Conservation (phyloP, 2,113 vertebrate genomes). For the Sprattus sprattus region DNA sequence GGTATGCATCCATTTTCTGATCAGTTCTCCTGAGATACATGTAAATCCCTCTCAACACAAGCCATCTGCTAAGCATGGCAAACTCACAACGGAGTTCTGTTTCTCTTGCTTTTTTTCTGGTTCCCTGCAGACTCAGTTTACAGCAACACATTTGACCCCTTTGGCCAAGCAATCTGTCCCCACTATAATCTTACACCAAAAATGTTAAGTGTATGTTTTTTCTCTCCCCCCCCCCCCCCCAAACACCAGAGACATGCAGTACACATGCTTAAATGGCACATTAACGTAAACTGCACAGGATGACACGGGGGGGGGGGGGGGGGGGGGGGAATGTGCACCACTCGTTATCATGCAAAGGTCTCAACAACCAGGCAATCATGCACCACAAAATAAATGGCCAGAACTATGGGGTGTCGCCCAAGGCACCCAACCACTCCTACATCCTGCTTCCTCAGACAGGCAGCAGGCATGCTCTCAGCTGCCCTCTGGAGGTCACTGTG, state of each 20-base stretch:
- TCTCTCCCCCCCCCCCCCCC: background rate
- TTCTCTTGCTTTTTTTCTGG: background rate
- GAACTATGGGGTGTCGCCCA: background rate
- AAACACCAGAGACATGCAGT: background rate
- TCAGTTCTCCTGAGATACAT: background rate
- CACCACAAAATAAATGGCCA: background rate
- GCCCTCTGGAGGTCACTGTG: constrained; percentile 5
- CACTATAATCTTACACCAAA: background rate
- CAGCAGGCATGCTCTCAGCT: background rate
- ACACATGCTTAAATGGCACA: background rate
- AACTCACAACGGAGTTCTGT: constrained; percentile 8
- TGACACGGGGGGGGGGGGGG: background rate
- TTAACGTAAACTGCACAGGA: background rate
- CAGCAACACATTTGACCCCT: constrained; percentile 12
- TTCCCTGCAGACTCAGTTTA: background rate
- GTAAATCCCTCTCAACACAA: background rate
- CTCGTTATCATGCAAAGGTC: background rate
- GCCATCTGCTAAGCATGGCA: constrained; percentile 1
- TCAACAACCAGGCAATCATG: background rate
- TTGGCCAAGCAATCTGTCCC: constrained; percentile 6
- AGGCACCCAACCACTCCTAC: background rate
- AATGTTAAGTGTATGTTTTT: background rate
- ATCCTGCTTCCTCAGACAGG: background rate
- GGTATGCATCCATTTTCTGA: background rate
- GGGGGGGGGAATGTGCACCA: background rate